phyloP scores from a whole-genome alignment of 2,113 vertebrate species.

The Stegastes partitus region DNA sequence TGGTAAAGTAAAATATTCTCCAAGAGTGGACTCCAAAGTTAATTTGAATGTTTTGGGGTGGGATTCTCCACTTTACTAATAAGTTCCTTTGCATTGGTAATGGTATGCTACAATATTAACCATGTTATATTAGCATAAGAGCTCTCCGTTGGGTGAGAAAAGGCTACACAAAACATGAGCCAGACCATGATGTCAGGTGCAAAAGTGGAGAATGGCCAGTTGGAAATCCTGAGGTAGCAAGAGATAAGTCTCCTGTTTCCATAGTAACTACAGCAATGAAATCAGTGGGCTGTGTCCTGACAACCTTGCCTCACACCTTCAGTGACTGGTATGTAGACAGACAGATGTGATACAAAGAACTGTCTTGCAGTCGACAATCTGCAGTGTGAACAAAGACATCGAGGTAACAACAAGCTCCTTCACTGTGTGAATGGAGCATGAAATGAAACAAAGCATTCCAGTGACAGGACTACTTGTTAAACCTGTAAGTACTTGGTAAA shows the following conservation, averaged over 20 bases:
- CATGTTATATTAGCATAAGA: background rate
- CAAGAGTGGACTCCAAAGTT: background rate
- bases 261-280: slow-evolving; percentile 70
- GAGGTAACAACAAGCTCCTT: slow-evolving; percentile 30
- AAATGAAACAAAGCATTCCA: slow-evolving; percentile 66
- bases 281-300: slow-evolving; percentile 56
- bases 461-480: slow-evolving; percentile 58
- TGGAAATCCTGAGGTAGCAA: slow-evolving; percentile 53
- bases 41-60: background rate
- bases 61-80: background rate
- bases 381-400: slow-evolving; percentile 38
- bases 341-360: slow-evolving; percentile 57
- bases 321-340: slow-evolving; percentile 58
- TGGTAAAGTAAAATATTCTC: background rate
- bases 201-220: slow-evolving; percentile 48
- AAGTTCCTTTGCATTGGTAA: slow-evolving; percentile 1
- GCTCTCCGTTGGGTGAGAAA: background rate
- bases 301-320: slow-evolving; percentile 54
- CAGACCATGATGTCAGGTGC: slow-evolving; percentile 46
- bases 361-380: slow-evolving; percentile 1
- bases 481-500: slow-evolving; percentile 57
- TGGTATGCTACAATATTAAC: background rate
- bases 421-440: slow-evolving; percentile 10
- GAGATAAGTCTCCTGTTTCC: slow-evolving; percentile 73
- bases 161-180: slow-evolving; percentile 20